Base-by-base conservation (phyloP, 2,113 vertebrate genomes). In the Epinephelus lanceolatus region DNA sequence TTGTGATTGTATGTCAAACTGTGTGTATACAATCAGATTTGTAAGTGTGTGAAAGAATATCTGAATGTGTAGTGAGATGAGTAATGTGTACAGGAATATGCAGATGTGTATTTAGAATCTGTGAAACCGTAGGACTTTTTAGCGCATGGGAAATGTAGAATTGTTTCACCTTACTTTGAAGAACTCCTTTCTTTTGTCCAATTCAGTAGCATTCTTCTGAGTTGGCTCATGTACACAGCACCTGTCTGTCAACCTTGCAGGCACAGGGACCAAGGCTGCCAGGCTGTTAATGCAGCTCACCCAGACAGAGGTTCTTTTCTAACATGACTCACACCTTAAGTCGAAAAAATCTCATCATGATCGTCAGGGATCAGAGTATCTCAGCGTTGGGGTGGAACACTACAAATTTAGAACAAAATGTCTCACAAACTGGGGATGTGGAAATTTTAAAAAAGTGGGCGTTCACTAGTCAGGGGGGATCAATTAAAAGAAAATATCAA, bases 241-340 rank as follows among this genome's bases (percentile, higher is more conserved):
- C 47, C 71, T 86, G 65, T 77, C 81, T 76, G 68, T 83, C 71
- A 83, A 66, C 70, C 59, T 42, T 51, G 19, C 71, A 63, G 62
- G 23, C 52, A 55, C 67, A 76, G n/a, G 55, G 49, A 69, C 55
- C 71, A 71, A 77, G 83, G 78, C 61, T 71, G 61, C 56, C n/a
- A 80, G 74, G 62, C 27, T 69, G 42, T 52, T n/a, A 82, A 45
- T 6, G 30, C 27, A 18, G 62, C 77, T 80, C 60, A 62, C n/a
- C n/a, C 42, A 80, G 73, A 74, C 68, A 14, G 18, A 12, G 2
- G 6, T 68, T 68, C 49, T 86, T 72, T 47, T 30, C 66, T 53
- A 62, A 76, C 52, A 42, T 69, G 78, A 82, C 60, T 88, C 87
- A 83, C 60, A 72, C 40, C 61, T 78, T 53, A 45, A 45, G 40